Evolutionary conservation across 1,140 invertebrate species (phyloP).

Genomic region (Panagrolaimus sp.): DNA sequence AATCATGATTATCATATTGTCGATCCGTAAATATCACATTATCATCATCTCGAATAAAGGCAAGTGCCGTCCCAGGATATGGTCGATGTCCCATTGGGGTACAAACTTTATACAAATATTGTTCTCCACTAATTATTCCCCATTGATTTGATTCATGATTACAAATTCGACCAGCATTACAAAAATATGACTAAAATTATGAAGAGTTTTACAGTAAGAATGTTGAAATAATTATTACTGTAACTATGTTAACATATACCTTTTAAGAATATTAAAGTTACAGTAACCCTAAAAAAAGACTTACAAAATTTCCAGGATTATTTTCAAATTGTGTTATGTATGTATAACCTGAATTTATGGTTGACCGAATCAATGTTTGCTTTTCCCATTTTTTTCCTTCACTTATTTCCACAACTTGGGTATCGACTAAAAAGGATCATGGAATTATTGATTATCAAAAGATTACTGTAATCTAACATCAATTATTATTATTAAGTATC

Average conservation of each 20-base stretch:
- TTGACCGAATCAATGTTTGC: conserved; percentile 56
- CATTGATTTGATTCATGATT: conserved; percentile 59
- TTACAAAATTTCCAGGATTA: conserved; percentile 59
- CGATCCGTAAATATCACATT: conserved; percentile 53
- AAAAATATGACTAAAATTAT: conserved; percentile 56
- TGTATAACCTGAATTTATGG: conserved; percentile 57
- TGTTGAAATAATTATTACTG: background rate
- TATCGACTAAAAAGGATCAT: conserved; percentile 53
- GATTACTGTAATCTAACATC: too few relatives aligned
- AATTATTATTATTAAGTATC: too few relatives aligned
- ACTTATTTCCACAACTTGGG: conserved; percentile 51
- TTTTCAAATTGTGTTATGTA: conserved; percentile 60
- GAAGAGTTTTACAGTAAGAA: conserved; percentile 4
- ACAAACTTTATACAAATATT: conserved; percentile 55
- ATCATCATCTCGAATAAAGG: conserved; percentile 55
- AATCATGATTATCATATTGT: conserved; percentile 57
- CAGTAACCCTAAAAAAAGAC: conserved; percentile 11
- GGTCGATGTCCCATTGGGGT: conserved; percentile 59
- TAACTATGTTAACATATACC: background rate
- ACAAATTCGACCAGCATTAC: conserved; percentile 53
- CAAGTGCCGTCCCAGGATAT: conserved; percentile 56
- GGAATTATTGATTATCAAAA: too few relatives aligned
- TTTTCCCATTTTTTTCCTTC: conserved; percentile 55
- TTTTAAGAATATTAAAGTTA: conserved; percentile 11
- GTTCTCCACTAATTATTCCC: conserved; percentile 59